Base-by-base conservation (phyloP, 30 jellyfish, hydroid and myxozoan genomes). In the Mastigias papua region DNA sequence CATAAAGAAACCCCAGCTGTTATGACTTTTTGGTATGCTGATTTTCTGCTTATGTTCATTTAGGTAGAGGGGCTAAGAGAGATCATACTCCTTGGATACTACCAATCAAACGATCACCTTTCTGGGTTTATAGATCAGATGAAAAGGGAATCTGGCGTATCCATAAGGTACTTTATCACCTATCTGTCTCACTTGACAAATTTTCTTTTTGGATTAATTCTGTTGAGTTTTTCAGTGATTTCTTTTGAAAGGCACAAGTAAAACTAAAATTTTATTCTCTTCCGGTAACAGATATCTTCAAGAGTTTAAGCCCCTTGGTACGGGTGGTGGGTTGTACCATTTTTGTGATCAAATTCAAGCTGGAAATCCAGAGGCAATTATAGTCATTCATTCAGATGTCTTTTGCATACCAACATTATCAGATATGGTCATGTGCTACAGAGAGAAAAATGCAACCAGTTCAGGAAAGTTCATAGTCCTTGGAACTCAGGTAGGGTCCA, bases 261-360 rank as follows among this genome's bases (percentile, higher is more conserved):
- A 8, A 42, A 15, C 13, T 42, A 42, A 42, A 15, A 15, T 4
- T 42, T 4, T 42, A 15, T 42, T 42, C 13, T 8, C 54, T n/a
- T 4, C 54, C 13, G 54, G 13, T 15, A 33, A 5, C n/a, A 94
- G 99, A 37, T 94, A 94, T 37, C 84, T 94, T 30, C 99, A 94
- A 81, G 99, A 94, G 65, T 94, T 83, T 61, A 93, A 86, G 42
- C 99, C 99, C 2, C 92, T 94, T 46, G 99, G 99, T 21, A 94
- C 99, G 17, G 99, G 97, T 19, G 99, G 99, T 65, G 99, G 99
- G 2, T 67, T 94, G 66, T 94, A 94, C 65, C 97, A 89, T 60
- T 94, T 94, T 82, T 88, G 99, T 22, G 99, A 94, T 80, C 99
- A 94, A 79, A 90, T 94, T 30, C 86, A 89, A 50, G 96, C 84